These are phyloP conservation scores for Drosophila orosa DNA, from an alignment of 1,140 invertebrate genomes.

Conservation along the genomic window DNA sequence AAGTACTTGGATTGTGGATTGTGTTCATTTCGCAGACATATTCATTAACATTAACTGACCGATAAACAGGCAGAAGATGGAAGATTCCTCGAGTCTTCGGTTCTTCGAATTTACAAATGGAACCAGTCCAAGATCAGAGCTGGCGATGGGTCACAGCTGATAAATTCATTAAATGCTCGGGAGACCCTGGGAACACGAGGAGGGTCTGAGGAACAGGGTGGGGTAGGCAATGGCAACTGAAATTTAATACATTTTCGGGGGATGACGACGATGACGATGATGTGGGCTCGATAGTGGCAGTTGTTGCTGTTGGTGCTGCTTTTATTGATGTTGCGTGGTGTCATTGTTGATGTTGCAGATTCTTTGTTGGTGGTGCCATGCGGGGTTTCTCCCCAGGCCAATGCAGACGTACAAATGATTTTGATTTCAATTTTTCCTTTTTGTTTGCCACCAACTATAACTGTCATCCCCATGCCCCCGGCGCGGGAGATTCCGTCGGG, in stretches of 20 bases:
- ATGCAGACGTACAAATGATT: constrained; percentile 64
- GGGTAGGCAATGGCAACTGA: constrained; percentile 46
- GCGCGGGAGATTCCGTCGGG: constrained; percentile 13
- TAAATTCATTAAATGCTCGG: constrained; percentile 74
- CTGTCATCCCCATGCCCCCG: neutral
- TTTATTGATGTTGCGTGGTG: constrained; percentile 59
- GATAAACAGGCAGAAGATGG: constrained; percentile 34
- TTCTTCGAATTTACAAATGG: constrained; percentile 38
- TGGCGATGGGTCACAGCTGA: constrained; percentile 72
- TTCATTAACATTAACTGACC: constrained; percentile 66
- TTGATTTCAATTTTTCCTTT: constrained; percentile 43
- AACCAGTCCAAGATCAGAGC: constrained; percentile 41
- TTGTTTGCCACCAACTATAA: constrained; percentile 33
- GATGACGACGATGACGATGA: constrained; percentile 46
- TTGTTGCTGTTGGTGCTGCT: constrained; percentile 58
- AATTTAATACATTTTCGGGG: constrained; percentile 66
- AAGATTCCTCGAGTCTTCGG: constrained; percentile 1
- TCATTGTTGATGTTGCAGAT: constrained; percentile 57
- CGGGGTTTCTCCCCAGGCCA: constrained; percentile 54
- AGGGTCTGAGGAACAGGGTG: neutral
- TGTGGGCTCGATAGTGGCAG: constrained; percentile 28
- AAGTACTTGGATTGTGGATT: constrained; percentile 13
- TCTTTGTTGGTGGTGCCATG: constrained; percentile 48
- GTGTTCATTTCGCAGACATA: constrained; percentile 34
- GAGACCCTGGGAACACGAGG: constrained; percentile 18